A percentile compares a stretch with the other conserved stretches of the same genome.
phyloP scores from a whole-genome alignment of 2,797 vertebrate genomes.

The Pangasius djambal region DNA sequence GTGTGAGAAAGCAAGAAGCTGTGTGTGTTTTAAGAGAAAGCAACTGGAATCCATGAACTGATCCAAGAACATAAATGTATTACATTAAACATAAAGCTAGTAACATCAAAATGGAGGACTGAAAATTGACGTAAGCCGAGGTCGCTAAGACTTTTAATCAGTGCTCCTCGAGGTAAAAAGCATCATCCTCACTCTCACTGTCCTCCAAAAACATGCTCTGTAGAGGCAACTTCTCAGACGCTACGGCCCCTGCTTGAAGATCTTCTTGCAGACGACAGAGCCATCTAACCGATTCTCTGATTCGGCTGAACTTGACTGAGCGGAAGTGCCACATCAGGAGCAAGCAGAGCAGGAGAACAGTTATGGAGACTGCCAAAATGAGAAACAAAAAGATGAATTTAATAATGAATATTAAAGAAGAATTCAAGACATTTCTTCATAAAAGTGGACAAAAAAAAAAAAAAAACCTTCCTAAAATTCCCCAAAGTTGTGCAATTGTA shows the following conservation, averaged over 20 bases:
- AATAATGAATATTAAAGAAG: background rate
- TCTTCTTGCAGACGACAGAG: background rate
- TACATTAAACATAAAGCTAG: background rate
- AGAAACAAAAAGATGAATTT: background rate
- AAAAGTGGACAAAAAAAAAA: background rate
- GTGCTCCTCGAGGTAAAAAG: slow-evolving; percentile 38
- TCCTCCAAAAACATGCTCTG: slow-evolving; percentile 41
- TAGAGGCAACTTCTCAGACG: slow-evolving; percentile 47
- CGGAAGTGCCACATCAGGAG: slow-evolving; percentile 48
- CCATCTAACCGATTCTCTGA: slow-evolving; percentile 9
- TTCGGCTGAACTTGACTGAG: slow-evolving; percentile 32
- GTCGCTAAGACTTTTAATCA: slow-evolving; percentile 14
- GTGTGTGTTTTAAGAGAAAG: background rate
- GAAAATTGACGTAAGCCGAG: background rate
- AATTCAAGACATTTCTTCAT: background rate
- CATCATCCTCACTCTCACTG: slow-evolving; percentile 46
- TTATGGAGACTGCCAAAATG: slow-evolving; percentile 13
- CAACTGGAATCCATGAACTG: background rate
- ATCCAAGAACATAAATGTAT: background rate
- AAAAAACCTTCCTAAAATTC: background rate
- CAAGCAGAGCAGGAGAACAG: slow-evolving; percentile 7
- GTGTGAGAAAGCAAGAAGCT: background rate
- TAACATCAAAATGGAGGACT: background rate
- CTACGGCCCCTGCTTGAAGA: background rate
- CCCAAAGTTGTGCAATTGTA: background rate